These are phyloP conservation scores for Lerista edwardsae DNA, from an alignment of 2,797 vertebrate species.

Conservation along the genomic window DNA sequence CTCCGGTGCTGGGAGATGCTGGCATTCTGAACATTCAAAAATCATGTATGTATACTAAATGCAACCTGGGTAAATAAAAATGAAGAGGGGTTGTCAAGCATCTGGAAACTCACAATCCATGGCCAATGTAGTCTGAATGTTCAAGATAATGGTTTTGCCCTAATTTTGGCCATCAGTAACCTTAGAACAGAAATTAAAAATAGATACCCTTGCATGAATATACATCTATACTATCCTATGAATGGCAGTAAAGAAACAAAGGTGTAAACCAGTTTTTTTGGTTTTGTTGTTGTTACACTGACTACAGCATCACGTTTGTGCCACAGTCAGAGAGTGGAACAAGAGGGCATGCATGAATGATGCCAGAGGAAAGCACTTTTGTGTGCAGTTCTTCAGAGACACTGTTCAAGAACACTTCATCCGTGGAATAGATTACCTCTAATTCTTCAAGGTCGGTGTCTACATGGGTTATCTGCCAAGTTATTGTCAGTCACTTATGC, in stretches of 20 bases:
- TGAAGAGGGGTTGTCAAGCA: neutral
- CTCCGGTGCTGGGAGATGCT: no score
- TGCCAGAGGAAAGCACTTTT: slow-evolving; percentile 30
- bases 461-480: slow-evolving; percentile 61
- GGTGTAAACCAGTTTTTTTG: slow-evolving; percentile 14
- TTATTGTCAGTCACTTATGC: slow-evolving; percentile 56
- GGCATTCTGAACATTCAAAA: no score
- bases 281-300: neutral
- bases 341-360: slow-evolving; percentile 37
- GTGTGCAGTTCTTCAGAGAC: slow-evolving; percentile 42
- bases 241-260: neutral
- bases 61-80: neutral
- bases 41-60: neutral
- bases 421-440: slow-evolving; percentile 55
- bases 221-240: neutral
- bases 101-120: neutral
- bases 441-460: slow-evolving; percentile 57
- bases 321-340: slow-evolving; percentile 16
- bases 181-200: neutral
- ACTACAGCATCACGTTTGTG: slow-evolving; percentile 44
- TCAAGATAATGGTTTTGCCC: neutral
- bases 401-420: slow-evolving; percentile 50
- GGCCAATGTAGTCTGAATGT: neutral
- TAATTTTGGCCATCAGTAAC: neutral
- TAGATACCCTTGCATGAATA: neutral